Percentiles rank a stretch among this genome's conserved stretches.
Conservation (phyloP, 92 coral and sea anemone genomes). For the Epizoanthus fatuus region DNA sequence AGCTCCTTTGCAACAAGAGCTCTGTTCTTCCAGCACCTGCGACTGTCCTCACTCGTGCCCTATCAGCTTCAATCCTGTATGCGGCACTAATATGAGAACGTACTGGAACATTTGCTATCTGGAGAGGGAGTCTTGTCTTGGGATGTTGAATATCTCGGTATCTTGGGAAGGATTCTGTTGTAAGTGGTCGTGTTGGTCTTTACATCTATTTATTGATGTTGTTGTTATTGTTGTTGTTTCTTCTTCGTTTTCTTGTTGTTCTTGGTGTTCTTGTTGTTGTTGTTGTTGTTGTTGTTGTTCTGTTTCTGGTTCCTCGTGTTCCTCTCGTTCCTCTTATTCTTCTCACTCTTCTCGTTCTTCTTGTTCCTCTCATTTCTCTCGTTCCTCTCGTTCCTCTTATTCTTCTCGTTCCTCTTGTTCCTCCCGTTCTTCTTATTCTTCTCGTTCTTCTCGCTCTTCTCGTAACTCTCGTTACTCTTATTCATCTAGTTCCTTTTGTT, state of each 20-base stretch:
- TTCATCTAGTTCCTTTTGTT: too few relatives aligned
- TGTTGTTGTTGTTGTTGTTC: constrained; percentile 3
- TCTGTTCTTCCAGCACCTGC: constrained; percentile 43
- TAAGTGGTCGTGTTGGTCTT: constrained; percentile 58
- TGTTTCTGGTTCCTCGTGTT: too few relatives aligned
- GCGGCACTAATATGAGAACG: constrained; percentile 83
- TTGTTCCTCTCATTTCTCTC: too few relatives aligned
- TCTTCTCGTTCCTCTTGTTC: too few relatives aligned
- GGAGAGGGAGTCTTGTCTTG: constrained; percentile 79
- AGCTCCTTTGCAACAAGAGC: neutral
- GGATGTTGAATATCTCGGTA: constrained; percentile 62
- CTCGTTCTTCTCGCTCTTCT: too few relatives aligned
- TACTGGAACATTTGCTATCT: constrained; percentile 84
- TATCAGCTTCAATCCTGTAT: constrained; percentile 67
- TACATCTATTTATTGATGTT: constrained; percentile 1
- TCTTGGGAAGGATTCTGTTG: constrained; percentile 80
- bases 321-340: too few relatives aligned
- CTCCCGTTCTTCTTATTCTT: too few relatives aligned
- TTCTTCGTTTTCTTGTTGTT: neutral
- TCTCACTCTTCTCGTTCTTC: too few relatives aligned
- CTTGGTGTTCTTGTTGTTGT: constrained; percentile 28
- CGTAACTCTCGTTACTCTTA: too few relatives aligned
- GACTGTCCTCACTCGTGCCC: constrained; percentile 67
- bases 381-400: too few relatives aligned
- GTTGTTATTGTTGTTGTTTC: neutral